Evolutionary conservation across 1,140 invertebrate species (phyloP).

Genomic region (Caenorhabditis latens): DNA sequence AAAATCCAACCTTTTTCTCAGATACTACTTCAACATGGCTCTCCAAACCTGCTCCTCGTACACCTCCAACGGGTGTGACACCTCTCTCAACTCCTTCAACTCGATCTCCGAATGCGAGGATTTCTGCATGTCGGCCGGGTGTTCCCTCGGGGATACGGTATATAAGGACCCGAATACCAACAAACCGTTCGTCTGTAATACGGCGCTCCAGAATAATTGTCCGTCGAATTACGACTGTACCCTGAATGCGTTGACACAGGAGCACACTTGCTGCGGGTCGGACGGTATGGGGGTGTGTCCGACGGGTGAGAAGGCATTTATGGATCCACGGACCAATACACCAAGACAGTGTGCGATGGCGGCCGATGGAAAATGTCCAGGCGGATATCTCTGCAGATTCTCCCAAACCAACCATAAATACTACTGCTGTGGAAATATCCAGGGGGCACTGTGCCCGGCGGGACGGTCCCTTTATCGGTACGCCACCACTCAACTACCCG

Average conservation of each 20-base stretch:
- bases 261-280: conserved; percentile 61
- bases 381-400: conserved; percentile 61
- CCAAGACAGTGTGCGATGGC: conserved; percentile 62
- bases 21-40: conserved; percentile 64
- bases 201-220: conserved; percentile 62
- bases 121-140: conserved; percentile 58
- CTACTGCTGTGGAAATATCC: conserved; percentile 65
- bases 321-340: conserved; percentile 57
- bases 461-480: conserved; percentile 58
- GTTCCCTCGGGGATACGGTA: conserved; percentile 56
- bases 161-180: conserved; percentile 60
- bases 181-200: conserved; percentile 59
- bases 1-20: background rate
- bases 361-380: conserved; percentile 61
- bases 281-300: conserved; percentile 63
- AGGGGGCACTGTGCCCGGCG: conserved; percentile 57
- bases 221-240: conserved; percentile 58
- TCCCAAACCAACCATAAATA: conserved; percentile 62
- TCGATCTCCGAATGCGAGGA: conserved; percentile 55
- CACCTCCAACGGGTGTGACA: conserved; percentile 58
- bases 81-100: conserved; percentile 55
- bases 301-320: conserved; percentile 63
- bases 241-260: conserved; percentile 58
- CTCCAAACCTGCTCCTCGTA: conserved; percentile 57
- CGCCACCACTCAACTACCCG: conserved; percentile 57